These are phyloP conservation scores for Metalampra italica DNA, from an alignment of 2,888 invertebrate species.

Conservation along the genomic window DNA sequence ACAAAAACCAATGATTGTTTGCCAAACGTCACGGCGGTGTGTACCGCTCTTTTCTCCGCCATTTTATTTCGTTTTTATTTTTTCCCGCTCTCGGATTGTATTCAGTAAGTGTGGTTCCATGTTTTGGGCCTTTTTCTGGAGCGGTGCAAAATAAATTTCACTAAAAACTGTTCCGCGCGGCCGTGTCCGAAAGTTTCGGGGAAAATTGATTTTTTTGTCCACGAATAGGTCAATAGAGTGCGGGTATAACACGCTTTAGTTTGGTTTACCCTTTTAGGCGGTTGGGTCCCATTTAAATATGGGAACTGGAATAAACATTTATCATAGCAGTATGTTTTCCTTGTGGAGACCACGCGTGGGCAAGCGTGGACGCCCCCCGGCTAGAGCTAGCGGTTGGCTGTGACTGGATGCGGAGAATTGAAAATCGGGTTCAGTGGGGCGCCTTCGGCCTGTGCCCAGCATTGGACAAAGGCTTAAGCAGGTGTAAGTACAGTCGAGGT, in stretches of 20 bases:
- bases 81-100: conserved; percentile 11
- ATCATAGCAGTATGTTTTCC: too few species aligned
- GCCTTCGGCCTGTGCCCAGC: too few species aligned
- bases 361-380: too few species aligned
- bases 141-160: conserved; percentile 11
- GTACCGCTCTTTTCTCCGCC: conserved; percentile 1
- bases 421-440: too few species aligned
- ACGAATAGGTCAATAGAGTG: background rate
- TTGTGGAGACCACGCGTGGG: too few species aligned
- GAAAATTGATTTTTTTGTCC: background rate
- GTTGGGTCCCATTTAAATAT: background rate
- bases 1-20: too few species aligned
- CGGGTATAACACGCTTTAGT: background rate
- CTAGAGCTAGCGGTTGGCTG: too few species aligned
- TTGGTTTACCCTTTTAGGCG: background rate
- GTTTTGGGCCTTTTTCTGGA: conserved; percentile 15
- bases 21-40: background rate
- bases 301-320: too few species aligned
- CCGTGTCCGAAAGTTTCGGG: background rate
- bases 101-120: conserved; percentile 19
- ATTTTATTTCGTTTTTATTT: conserved; percentile 12
- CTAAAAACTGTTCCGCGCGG: background rate
- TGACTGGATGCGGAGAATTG: too few species aligned
- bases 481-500: too few species aligned
- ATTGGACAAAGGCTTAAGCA: too few species aligned